Base-by-base conservation (phyloP, 2,888 invertebrate genomes). In the Watsonalla cultraria region DNA sequence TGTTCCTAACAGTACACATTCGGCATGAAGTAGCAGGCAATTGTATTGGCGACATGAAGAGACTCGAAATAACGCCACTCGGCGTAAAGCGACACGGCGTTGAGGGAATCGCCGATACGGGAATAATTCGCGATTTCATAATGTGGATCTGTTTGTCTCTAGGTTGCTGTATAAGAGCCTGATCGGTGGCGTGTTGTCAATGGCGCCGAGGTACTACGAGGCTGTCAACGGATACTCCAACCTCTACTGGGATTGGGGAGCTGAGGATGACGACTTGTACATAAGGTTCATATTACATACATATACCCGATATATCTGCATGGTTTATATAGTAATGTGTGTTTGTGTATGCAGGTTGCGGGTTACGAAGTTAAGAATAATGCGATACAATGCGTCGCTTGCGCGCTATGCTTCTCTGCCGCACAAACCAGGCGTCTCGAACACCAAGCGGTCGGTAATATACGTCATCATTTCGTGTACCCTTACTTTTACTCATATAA, bases 161-260 rank as follows among this genome's bases (percentile, higher is more conserved):
- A 97, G 97, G 80, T 87, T 97, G 70, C 96, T 96, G 51, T 97
- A 97, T 77, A 85, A 91, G 51, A 92, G 94, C 56, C 93, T 97
- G 57, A 97, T 98, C 83, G 98, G 98, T 33, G 98, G 98, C 46
- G 97, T 97, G 5, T 95, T 95, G 24, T 96, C 97, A 5, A 93
- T 98, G 84, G 95, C 94, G 0, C 92, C 92, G 45, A 92, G 94
- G 58, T 97, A 98, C 64, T 96, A 96, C 77, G 86, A 92, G 60
- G 86, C 92, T 58, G 94, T 97, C 1, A 98, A 98, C 80, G 96
- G 96, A 0, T 96, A 96, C 84, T 95, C 95, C 54, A 96, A 96
- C 77, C 93, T 94, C 48, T 98, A 95, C 80, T 97, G 96, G 95
- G 97, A 97, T 45, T 98, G 98, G 98, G 98, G 98, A 24, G 97